Base-by-base conservation (phyloP, 1,140 invertebrate genomes). In the Cephus cinctus region DNA sequence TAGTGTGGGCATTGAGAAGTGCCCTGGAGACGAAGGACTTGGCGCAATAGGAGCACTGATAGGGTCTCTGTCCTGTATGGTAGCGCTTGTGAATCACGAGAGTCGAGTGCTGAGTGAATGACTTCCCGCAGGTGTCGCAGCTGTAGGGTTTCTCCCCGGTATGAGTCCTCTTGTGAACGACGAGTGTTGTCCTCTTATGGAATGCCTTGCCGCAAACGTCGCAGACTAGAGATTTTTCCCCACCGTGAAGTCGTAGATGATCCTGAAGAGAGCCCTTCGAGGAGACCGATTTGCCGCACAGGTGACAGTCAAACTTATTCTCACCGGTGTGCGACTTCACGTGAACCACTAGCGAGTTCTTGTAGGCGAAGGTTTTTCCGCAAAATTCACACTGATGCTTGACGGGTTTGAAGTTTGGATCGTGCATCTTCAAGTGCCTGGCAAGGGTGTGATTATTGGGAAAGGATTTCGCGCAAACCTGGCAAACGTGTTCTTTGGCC, bases 131-230 rank as follows among this genome's bases (percentile, higher is more conserved):
- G 2, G 81, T 77, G 6, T 82, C 79, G 63, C 92, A 95, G 11
- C 80, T 80, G 73, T 90, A 94, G 9, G 87, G 86, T 35, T 86
- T 86, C 47, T 87, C 83, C 0, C 84, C 85, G 0, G 82, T 83
- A 55, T 89, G 86, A 2, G 85, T 86, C 30, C 84, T 73, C 31
- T 81, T 76, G 58, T 88, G 86, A 59, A 85, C 82, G 30, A 84
- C 85, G 41, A 88, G 62, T 59, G 67, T 86, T 76, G 66, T 85
- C 77, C 52, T 79, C 73, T 57, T 81, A 78, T 48, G 83, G 78
- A 62, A 95, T 80, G 52, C 84, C 78, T 94, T 91, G 11, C 83
- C 83, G 72, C 90, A 91, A 19, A 91, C 80, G 52, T 84, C 81
- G 71, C 85, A 87, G 0, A 82, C 56, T 57, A 79, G 70, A 42